Evolutionary conservation across 2,797 vertebrate genomes (phyloP).

Genomic region (Rhincodon typus): DNA sequence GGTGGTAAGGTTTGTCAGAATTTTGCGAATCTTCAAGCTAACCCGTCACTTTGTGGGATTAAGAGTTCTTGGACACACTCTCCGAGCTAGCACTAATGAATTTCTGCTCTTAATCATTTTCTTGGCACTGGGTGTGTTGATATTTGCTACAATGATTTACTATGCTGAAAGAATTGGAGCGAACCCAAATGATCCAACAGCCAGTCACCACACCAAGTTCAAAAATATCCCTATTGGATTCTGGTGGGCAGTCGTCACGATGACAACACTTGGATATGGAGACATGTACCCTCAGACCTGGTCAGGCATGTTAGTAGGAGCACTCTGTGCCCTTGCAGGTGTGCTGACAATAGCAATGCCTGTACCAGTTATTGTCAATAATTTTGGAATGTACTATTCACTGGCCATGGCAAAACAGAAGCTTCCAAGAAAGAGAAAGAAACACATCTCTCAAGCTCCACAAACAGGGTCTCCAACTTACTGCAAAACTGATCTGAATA

Average conservation of each 20-base stretch:
- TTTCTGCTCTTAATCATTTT: slow-evolving; percentile 97
- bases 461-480: slow-evolving; percentile 81
- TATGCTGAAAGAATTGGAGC: slow-evolving; percentile 92
- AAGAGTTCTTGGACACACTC: slow-evolving; percentile 87
- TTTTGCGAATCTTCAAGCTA: slow-evolving; percentile 95
- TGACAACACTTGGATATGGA: slow-evolving; percentile 94
- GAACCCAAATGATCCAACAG: slow-evolving; percentile 84
- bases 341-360: slow-evolving; percentile 99
- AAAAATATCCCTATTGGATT: slow-evolving; percentile 98
- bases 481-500: slow-evolving; percentile 86
- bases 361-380: slow-evolving; percentile 96
- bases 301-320: slow-evolving; percentile 96
- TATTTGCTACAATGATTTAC: slow-evolving; percentile 99
- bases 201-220: slow-evolving; percentile 84
- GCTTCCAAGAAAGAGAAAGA: slow-evolving; percentile 92
- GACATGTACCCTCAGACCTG: slow-evolving; percentile 97
- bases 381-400: slow-evolving; percentile 99
- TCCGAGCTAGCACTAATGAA: slow-evolving; percentile 90
- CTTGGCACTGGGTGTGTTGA: slow-evolving; percentile 89
- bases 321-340: slow-evolving; percentile 88
- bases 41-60: slow-evolving; percentile 94
- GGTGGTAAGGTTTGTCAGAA: slow-evolving; percentile 93
- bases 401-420: slow-evolving; percentile 99
- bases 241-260: slow-evolving; percentile 98
- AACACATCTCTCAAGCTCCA: slow-evolving; percentile 83